Base-by-base conservation (phyloP, 1,140 invertebrate species). In the Drosophila tani region DNA sequence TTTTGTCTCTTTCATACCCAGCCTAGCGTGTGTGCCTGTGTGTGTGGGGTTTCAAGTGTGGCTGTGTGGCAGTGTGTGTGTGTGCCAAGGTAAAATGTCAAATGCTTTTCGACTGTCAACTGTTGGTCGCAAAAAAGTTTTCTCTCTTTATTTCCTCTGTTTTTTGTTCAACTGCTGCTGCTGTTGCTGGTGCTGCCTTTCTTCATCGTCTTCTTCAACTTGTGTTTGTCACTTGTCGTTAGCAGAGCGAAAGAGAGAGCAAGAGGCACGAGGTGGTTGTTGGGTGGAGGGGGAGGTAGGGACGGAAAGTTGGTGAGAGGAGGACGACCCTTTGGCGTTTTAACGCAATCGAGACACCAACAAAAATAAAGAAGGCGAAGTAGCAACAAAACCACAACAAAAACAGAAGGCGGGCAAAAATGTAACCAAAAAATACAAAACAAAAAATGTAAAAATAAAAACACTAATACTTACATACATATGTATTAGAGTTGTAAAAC, bases 61-160 rank as follows among this genome's bases (percentile, higher is more conserved):
- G 19, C 53, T 17, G n/a, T 43, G 41, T 75, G 55, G 43, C 43
- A 17, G 59, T 68, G 58, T 62, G 35, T 74, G 46, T 76, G 51
- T 47, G 56, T 47, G 51, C 77, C 91, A 92, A 92, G 91, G 91
- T 92, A 92, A 92, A 92, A 92, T 91, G 87, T 91, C 91, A 92
- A 92, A 92, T 92, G 82, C 84, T 91, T 90, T 88, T 77, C 80
- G 68, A 87, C 81, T 92, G 91, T 86, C 87, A 88, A 88, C 91
- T 92, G 91, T 88, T 90, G 85, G 79, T 85, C 74, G 77, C 84
- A 76, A 76, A 76, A 76, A 77, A 84, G 68, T 85, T 84, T 84
- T 80, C 60, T 47, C 63, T 59, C 57, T 32, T 69, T 46, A 27
- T 46, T 43, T 43, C 21, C 29, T 47, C 27, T 67, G 69, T 71